Evolutionary conservation across 2,113 vertebrate genomes (phyloP).

Genomic region (Andinoacara biseriatus): DNA sequence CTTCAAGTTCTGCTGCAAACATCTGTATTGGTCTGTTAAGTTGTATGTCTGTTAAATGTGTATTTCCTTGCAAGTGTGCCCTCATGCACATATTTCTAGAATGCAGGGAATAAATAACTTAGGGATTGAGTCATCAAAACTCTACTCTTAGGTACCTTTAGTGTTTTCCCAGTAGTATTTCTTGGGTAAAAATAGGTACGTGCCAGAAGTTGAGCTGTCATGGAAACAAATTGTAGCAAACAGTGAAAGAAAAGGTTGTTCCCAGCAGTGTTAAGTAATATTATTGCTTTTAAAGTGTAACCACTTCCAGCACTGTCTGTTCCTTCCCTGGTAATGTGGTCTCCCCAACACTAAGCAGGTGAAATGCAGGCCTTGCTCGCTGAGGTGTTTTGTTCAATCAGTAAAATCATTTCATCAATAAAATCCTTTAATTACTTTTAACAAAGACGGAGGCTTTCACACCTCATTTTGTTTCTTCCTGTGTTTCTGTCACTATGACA

Average conservation of each 20-base stretch:
- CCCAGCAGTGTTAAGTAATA: neutral
- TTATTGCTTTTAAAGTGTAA: neutral
- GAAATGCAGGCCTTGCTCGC: neutral
- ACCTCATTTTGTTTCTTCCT: neutral
- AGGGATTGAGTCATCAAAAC: neutral
- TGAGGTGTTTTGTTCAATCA: conserved; percentile 7
- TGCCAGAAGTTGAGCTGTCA: neutral
- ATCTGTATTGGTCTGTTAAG: neutral
- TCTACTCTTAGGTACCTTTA: neutral
- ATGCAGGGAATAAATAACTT: neutral
- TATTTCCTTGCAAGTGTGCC: neutral
- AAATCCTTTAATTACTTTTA: conserved; percentile 25
- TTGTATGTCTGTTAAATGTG: neutral
- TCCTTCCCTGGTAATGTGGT: neutral
- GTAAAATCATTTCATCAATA: conserved; percentile 24
- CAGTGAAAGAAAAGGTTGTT: neutral
- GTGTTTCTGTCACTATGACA: neutral
- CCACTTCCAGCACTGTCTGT: neutral
- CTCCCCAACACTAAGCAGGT: conserved; percentile 6
- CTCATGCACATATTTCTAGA: neutral
- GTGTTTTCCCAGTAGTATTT: neutral
- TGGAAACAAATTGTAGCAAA: neutral
- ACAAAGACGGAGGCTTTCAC: conserved; percentile 3
- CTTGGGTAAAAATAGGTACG: neutral
- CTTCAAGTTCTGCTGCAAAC: neutral